Percentiles rank a stretch among this genome's conserved stretches.
phyloP scores from a whole-genome alignment of 1,140 invertebrate species.

The Drosophila subpulchrella region DNA sequence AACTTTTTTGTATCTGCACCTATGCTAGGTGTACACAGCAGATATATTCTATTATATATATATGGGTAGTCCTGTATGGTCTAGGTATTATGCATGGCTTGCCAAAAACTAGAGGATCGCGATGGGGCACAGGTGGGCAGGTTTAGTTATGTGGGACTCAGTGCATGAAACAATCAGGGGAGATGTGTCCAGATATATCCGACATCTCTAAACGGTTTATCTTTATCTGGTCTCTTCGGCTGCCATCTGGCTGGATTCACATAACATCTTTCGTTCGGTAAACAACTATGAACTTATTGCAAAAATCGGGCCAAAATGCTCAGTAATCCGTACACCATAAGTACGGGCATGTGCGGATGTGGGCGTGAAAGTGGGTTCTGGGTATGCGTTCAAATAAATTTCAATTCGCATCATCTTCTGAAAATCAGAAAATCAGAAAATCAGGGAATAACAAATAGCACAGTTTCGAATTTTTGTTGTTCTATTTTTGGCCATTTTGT shows the following conservation, averaged over 20 bases:
- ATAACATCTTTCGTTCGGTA: slow-evolving; percentile 7
- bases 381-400: slow-evolving; percentile 65
- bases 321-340: slow-evolving; percentile 10
- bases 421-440: slow-evolving; percentile 20
- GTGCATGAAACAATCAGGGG: neutral
- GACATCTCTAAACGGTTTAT: neutral
- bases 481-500: slow-evolving; percentile 71
- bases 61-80: slow-evolving; percentile 20
- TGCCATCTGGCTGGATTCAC: slow-evolving; percentile 18
- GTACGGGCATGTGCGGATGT: neutral
- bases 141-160: neutral
- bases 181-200: neutral
- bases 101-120: slow-evolving; percentile 17
- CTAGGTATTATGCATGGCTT: slow-evolving; percentile 9
- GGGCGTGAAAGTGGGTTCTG: slow-evolving; percentile 2
- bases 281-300: slow-evolving; percentile 16
- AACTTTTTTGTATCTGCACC: slow-evolving; percentile 42
- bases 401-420: slow-evolving; percentile 76
- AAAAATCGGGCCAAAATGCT: slow-evolving; percentile 4
- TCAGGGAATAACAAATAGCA: slow-evolving; percentile 78
- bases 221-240: neutral
- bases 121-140: slow-evolving; percentile 30
- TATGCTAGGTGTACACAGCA: slow-evolving; percentile 3
- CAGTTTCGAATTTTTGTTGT: slow-evolving; percentile 67
- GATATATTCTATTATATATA: neutral